phyloP scores from a whole-genome alignment of 1,140 invertebrate genomes.

The Hydropsyche tenuis region DNA sequence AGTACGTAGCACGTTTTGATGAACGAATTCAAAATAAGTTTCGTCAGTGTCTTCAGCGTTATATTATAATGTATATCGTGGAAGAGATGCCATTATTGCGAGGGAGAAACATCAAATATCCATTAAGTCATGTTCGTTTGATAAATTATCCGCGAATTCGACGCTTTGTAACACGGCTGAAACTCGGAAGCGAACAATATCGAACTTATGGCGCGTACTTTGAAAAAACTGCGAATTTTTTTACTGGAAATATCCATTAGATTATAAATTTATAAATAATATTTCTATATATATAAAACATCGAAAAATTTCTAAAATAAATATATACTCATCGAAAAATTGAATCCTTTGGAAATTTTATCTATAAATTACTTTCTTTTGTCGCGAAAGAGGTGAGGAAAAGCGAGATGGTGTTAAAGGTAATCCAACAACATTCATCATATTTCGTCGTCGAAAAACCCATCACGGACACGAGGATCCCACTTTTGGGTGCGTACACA shows the following conservation, averaged over 20 bases:
- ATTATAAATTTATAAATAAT: no score
- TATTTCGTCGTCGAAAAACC: constrained; percentile 7
- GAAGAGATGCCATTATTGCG: neutral
- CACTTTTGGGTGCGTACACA: constrained; percentile 6
- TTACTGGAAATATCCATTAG: no score
- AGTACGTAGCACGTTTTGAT: neutral
- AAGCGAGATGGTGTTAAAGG: constrained; percentile 6
- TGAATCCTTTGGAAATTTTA: no score
- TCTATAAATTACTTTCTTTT: no score
- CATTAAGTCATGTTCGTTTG: constrained; percentile 9
- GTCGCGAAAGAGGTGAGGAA: no score
- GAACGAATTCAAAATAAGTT: neutral
- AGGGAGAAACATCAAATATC: constrained; percentile 20
- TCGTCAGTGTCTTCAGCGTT: neutral
- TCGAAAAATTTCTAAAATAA: no score
- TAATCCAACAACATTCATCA: constrained; percentile 21
- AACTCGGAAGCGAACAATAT: no score
- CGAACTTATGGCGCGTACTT: no score
- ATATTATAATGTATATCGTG: neutral
- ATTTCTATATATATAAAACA: no score
- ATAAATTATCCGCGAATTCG: neutral
- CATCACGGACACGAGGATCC: constrained; percentile 4
- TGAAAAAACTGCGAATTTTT: no score
- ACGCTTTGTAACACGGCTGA: neutral
- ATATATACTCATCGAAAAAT: no score